Evolutionary conservation across 2,113 vertebrate genomes (phyloP), one percentile per base, ranked within the genome.

Genomic region (Psilopsiagon aurifrons): DNA sequence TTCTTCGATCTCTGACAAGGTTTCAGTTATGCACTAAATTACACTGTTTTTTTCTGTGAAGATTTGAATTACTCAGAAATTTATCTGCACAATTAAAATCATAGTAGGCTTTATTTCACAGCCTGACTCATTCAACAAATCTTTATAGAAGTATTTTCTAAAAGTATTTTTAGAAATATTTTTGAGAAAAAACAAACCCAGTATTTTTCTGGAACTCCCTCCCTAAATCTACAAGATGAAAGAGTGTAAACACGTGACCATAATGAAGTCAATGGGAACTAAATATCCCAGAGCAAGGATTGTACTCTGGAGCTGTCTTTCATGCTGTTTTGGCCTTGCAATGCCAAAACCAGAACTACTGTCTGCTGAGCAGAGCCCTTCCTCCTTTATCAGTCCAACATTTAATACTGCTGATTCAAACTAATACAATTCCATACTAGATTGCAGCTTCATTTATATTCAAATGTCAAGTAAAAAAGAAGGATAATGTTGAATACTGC

Each of bases 261-360:
- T 35, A 16, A 6, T 79, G 31, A 88, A 68, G 11, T 51, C 18
- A 43, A 25, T 41, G 43, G 17, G 41, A 87, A 51, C 24, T 69
- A 55, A 64, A 28, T 64, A 57, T 14, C 28, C 13, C 37, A 41
- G 25, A 59, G 11, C 44, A 66, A 44, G 11, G 19, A 41, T 47
- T 82, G 22, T 54, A 5, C 15, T 22, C 49, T 51, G 59, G 24
- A 63, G 35, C 10, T 57, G 35, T 29, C 33, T 41, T 88, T 55
- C 24, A 12, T 35, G n/a, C 8, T 2, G 0, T 74, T 83, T 79
- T 57, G 39, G 5, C 35, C 43, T 22, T 1, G 0, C 31, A 62
- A 19, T 44, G 6, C 23, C 31, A 73, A 43, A 49, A 49, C 10
- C 33, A 76, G 23, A 52, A 19, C 17, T 13, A 11, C 2, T 35